Evolutionary conservation across 2,797 vertebrate species (phyloP).

Genomic region (Hafferia zeledoni): DNA sequence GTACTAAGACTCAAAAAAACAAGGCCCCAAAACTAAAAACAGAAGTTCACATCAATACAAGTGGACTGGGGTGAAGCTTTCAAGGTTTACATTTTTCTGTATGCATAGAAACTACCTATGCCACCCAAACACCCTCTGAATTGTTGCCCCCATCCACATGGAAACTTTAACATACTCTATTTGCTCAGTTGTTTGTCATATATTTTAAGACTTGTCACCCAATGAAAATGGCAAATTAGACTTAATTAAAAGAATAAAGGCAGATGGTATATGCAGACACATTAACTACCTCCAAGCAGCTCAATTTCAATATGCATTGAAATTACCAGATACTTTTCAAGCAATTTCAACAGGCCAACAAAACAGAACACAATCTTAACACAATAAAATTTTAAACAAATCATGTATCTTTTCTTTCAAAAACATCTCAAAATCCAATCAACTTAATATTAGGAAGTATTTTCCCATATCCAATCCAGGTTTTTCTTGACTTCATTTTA

Average conservation of each 20-base stretch:
- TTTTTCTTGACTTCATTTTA: not conserved
- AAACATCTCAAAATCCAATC: not conserved
- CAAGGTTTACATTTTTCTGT: not conserved
- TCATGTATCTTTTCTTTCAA: not conserved
- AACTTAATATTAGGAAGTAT: not conserved
- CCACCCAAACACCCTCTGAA: not conserved
- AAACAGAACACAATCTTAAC: not conserved
- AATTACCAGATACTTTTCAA: not conserved
- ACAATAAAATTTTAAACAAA: not conserved
- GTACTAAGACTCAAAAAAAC: not conserved
- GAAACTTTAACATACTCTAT: not conserved
- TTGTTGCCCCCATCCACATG: not conserved
- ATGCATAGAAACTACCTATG: not conserved
- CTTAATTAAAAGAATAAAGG: not conserved
- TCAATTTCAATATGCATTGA: not conserved
- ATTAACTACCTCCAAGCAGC: not conserved
- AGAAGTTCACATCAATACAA: not conserved
- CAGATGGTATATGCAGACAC: not conserved
- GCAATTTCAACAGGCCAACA: not conserved
- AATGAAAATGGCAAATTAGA: not conserved
- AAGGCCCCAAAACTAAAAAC: not conserved
- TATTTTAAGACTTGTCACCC: not conserved
- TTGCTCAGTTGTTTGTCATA: not conserved
- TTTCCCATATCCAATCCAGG: not conserved
- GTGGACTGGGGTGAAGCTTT: not conserved